These are phyloP conservation scores for Microplitis manilae DNA, from an alignment of 2,888 invertebrate genomes.

Conservation along the genomic window DNA sequence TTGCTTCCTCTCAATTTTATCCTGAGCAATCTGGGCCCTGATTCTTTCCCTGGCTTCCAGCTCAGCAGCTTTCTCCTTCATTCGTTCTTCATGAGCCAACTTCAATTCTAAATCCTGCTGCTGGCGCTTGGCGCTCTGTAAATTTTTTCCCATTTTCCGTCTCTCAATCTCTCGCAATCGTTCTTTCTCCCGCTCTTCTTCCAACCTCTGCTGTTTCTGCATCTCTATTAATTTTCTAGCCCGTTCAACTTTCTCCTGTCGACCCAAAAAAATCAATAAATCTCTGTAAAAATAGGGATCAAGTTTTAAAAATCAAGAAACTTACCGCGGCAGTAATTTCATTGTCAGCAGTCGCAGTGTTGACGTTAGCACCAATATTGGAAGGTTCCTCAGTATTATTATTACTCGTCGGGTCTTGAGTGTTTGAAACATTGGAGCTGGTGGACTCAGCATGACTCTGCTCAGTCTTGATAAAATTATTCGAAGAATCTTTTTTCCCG, in stretches of 20 bases:
- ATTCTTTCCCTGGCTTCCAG: slow-evolving; percentile 84
- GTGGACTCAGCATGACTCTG: slow-evolving; percentile 42
- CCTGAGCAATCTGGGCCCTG: slow-evolving; percentile 87
- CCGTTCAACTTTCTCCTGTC: slow-evolving; percentile 76
- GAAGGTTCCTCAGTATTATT: not conserved
- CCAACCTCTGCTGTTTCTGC: slow-evolving; percentile 74
- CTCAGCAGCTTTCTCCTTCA: slow-evolving; percentile 84
- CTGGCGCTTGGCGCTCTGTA: slow-evolving; percentile 80
- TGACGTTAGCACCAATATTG: not conserved
- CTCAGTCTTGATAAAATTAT: slow-evolving; percentile 60
- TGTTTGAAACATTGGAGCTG: not conserved
- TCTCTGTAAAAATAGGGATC: no score
- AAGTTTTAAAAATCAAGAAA: not conserved
- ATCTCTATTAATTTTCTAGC: slow-evolving; percentile 79
- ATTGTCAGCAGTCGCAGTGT: not conserved
- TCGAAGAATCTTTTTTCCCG: slow-evolving; percentile 65
- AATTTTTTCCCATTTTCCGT: slow-evolving; percentile 81
- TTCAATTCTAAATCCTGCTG: slow-evolving; percentile 85
- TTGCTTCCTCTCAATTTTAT: slow-evolving; percentile 80
- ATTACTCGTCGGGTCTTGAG: not conserved
- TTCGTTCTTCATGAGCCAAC: slow-evolving; percentile 81
- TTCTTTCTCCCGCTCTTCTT: slow-evolving; percentile 80
- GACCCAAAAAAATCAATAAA: slow-evolving; percentile 13
- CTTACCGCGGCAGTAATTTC: not conserved
- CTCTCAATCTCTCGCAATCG: slow-evolving; percentile 80